Conservation (phyloP, 2,888 invertebrate species). For the Boloria euphrosyne region DNA sequence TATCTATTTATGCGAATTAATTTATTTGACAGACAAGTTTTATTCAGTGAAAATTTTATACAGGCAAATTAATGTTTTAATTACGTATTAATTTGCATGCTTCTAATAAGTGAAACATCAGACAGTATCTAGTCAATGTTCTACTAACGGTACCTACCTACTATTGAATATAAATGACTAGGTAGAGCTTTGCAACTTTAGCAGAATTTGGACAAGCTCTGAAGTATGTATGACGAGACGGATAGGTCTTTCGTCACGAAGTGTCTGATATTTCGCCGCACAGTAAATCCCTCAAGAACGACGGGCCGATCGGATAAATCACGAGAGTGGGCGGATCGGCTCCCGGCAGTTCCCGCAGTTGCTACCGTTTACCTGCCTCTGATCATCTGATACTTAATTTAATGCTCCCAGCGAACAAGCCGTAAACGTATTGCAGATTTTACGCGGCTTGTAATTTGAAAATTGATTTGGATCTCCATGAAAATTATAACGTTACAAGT, state of each 20-base stretch:
- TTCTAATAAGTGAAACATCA: background rate
- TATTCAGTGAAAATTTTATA: background rate
- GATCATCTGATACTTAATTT: slow-evolving; percentile 81
- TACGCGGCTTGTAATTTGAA: slow-evolving; percentile 37
- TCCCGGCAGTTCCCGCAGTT: slow-evolving; percentile 64
- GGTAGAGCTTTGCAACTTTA: slow-evolving; percentile 44
- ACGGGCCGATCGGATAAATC: slow-evolving; percentile 69
- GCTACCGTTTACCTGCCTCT: slow-evolving; percentile 79
- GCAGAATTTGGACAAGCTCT: slow-evolving; percentile 53
- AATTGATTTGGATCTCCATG: slow-evolving; percentile 39
- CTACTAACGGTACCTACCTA: too few relatives aligned
- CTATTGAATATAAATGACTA: background rate
- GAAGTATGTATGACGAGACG: slow-evolving; percentile 47
- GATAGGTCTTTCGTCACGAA: slow-evolving; percentile 61
- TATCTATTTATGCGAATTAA: slow-evolving; percentile 18
- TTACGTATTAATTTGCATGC: background rate
- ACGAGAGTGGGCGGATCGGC: slow-evolving; percentile 69
- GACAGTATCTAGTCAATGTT: too few relatives aligned
- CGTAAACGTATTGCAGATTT: slow-evolving; percentile 40
- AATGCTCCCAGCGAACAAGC: slow-evolving; percentile 57
- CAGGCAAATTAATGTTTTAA: background rate
- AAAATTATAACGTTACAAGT: slow-evolving; percentile 24
- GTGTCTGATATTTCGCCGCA: slow-evolving; percentile 69
- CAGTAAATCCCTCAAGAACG: slow-evolving; percentile 61
- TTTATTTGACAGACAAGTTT: slow-evolving; percentile 18